Evolutionary conservation across 2,888 invertebrate genomes (phyloP), one percentile per base, ranked within the genome.

Genomic region (Drosophila dives): DNA sequence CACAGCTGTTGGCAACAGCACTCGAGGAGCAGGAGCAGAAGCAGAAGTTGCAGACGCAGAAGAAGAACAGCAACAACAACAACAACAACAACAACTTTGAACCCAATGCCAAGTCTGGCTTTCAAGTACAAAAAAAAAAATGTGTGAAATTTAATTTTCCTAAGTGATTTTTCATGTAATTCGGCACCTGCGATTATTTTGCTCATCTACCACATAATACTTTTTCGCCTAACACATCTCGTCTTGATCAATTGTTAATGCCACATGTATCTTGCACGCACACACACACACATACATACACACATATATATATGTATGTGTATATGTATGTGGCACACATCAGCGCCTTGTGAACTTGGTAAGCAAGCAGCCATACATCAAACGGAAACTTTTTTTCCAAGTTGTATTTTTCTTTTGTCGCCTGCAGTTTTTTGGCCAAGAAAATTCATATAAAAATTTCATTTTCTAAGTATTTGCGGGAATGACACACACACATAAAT

Each of bases 81-180:
- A 51, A 20, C 40, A 51, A 53, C 36, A 69, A 63, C n/a, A 64
- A 45, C 36, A 74, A 50, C 38, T 78, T 77, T 67, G 75, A 78
- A 84, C 79, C 77, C 77, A 79, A 74, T 78, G 72, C 83, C 75
- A 68, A 74, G 65, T 66, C 58, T 65, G 83, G 75, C 60, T 87
- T 81, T 85, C 80, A 90, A 90, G 90, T 86, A 77, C 83, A 88
- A 90, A 86, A 90, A 77, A 77, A 89, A 88, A 90, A 86, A 90
- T 90, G 89, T 87, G 87, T 89, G 86, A 90, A 87, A 87, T 87
- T 87, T 87, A 87, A 87, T 87, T 87, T 87, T 86, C 84, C 81
- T 87, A 89, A 87, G 86, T 87, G 86, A 87, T 87, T 87, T 87
- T 86, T 87, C 86, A 87, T 87, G 86, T 90, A 90, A 90, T 90